Percentiles rank a stretch among this genome's conserved stretches.
Conservation (phyloP, 2,113 vertebrate species). For the Nicator chloris region DNA sequence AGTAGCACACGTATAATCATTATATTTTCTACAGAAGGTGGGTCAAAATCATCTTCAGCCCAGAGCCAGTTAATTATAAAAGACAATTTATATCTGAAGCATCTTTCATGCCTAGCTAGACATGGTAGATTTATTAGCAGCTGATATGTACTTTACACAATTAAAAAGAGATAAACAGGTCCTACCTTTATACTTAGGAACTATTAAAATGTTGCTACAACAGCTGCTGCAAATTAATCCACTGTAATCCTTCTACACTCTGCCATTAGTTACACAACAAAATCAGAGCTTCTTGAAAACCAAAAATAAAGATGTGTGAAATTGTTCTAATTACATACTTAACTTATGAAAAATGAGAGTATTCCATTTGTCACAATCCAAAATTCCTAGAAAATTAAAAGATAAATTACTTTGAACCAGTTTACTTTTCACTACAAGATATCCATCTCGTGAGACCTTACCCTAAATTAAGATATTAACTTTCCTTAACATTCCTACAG, state of each 20-base stretch:
- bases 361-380: not conserved
- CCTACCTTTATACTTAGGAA: constrained; percentile 43
- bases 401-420: not conserved
- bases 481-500: not conserved
- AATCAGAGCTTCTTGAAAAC: constrained; percentile 33
- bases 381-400: constrained; percentile 6
- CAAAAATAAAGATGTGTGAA: constrained; percentile 45
- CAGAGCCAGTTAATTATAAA: not conserved
- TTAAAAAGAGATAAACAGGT: constrained; percentile 42
- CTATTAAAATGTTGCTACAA: constrained; percentile 39
- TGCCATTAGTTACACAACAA: constrained; percentile 40
- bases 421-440: not conserved
- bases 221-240: constrained; percentile 61
- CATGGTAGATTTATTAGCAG: constrained; percentile 8
- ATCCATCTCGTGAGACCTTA: not conserved
- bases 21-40: not conserved
- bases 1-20: not conserved
- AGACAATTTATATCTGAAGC: not conserved
- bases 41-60: not conserved
- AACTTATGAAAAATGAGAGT: not conserved
- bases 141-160: not conserved
- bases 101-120: not conserved
- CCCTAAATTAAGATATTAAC: not conserved
- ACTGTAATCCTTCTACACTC: constrained; percentile 21
- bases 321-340: constrained; percentile 30